phyloP scores from a whole-genome alignment of 1,140 invertebrate genomes.

The Araneus ventricosus region DNA sequence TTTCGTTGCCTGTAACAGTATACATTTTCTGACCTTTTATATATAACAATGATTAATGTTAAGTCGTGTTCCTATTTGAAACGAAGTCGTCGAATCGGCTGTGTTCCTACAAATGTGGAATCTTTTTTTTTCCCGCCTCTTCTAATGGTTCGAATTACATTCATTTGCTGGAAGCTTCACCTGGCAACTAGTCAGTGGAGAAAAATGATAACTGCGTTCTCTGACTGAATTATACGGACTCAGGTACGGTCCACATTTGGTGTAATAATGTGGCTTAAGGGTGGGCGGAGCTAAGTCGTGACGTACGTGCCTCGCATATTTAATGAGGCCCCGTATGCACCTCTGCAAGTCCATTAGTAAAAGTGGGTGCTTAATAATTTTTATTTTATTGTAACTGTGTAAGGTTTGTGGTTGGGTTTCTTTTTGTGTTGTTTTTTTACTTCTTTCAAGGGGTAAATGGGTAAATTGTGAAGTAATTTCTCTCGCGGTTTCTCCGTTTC shows the following conservation, averaged over 20 bases:
- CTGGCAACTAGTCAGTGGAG: slow-evolving; percentile 67
- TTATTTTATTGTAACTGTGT: slow-evolving; percentile 67
- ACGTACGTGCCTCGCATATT: slow-evolving; percentile 68
- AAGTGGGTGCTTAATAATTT: slow-evolving; percentile 72
- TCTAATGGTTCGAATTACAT: slow-evolving; percentile 74
- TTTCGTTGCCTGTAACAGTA: slow-evolving; percentile 40
- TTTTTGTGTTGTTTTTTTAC: slow-evolving; percentile 14
- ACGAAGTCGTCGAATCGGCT: slow-evolving; percentile 54
- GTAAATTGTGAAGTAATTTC: slow-evolving; percentile 72
- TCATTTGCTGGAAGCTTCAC: slow-evolving; percentile 68
- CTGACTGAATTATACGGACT: slow-evolving; percentile 60
- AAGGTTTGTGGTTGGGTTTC: neutral
- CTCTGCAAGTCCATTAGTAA: slow-evolving; percentile 67
- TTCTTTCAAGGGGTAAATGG: slow-evolving; percentile 10
- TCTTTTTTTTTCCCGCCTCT: slow-evolving; percentile 29
- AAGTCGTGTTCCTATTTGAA: slow-evolving; percentile 64
- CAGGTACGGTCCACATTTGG: slow-evolving; percentile 52
- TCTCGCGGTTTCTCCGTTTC: slow-evolving; percentile 42
- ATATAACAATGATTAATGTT: slow-evolving; percentile 74
- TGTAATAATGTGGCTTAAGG: slow-evolving; percentile 69
- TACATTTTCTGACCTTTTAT: slow-evolving; percentile 63
- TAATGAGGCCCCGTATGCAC: slow-evolving; percentile 55
- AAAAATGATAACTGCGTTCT: slow-evolving; percentile 60
- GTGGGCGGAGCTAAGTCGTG: slow-evolving; percentile 73
- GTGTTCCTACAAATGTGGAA: neutral